A percentile compares a stretch with the other conserved stretches of the same genome.
These are phyloP conservation scores for Trachelipus rathkii DNA, from an alignment of 1,140 invertebrate species.

Conservation along the genomic window DNA sequence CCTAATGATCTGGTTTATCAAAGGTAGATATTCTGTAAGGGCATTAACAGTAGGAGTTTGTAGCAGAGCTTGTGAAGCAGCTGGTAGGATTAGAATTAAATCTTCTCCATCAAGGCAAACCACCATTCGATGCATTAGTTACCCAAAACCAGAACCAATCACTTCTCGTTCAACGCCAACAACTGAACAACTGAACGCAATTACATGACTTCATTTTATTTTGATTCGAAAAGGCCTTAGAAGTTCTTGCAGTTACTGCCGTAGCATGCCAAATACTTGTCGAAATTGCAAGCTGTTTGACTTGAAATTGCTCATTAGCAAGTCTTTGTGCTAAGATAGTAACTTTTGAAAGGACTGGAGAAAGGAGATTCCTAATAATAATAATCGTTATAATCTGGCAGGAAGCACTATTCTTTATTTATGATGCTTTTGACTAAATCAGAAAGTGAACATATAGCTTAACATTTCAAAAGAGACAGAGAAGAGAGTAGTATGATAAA, in stretches of 20 bases:
- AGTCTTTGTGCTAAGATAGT: slow-evolving; percentile 41
- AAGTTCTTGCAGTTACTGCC: slow-evolving; percentile 56
- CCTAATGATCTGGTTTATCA: slow-evolving; percentile 59
- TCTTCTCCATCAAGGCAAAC: slow-evolving; percentile 58
- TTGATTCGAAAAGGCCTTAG: slow-evolving; percentile 59
- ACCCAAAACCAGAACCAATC: slow-evolving; percentile 54
- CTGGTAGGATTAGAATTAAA: slow-evolving; percentile 57
- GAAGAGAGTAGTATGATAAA: slow-evolving; percentile 57
- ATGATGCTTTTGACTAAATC: no score
- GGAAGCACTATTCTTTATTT: no score
- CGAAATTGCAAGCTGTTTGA: slow-evolving; percentile 35
- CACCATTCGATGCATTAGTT: slow-evolving; percentile 60
- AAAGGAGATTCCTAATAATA: slow-evolving; percentile 46
- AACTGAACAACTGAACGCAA: slow-evolving; percentile 55
- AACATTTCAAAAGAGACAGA: slow-evolving; percentile 56
- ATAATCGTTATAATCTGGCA: no score
- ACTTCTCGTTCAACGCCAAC: slow-evolving; percentile 46
- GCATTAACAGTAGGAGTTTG: slow-evolving; percentile 54
- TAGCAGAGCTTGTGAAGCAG: slow-evolving; percentile 55
- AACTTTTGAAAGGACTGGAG: slow-evolving; percentile 46
- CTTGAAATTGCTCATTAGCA: slow-evolving; percentile 32
- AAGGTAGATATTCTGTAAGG: slow-evolving; percentile 59
- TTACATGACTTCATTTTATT: slow-evolving; percentile 57
- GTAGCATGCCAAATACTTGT: slow-evolving; percentile 53
- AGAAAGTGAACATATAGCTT: no score